A percentile compares a stretch with the other conserved stretches of the same genome.
Evolutionary conservation across 2,888 invertebrate genomes (phyloP).

Genomic region (Cremastinae sp.): DNA sequence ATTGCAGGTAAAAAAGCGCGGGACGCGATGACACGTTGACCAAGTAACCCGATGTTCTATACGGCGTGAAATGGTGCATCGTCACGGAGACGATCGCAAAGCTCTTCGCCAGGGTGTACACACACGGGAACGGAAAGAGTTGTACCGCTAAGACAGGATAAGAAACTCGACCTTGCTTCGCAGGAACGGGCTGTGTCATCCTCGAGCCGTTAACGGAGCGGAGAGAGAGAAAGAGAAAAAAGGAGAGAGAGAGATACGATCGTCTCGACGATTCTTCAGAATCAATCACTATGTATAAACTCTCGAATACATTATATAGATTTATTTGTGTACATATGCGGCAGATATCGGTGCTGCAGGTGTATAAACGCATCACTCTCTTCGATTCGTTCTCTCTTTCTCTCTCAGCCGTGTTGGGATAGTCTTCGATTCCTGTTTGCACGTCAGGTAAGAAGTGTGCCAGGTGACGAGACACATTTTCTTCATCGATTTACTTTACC

Average conservation of each 20-base stretch:
- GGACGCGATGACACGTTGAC: constrained; percentile 68
- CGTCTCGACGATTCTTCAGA: constrained; percentile 57
- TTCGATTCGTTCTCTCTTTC: constrained; percentile 29
- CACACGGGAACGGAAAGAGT: constrained; percentile 72
- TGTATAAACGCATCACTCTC: constrained; percentile 70
- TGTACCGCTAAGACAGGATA: constrained; percentile 75
- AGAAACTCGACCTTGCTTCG: constrained; percentile 73
- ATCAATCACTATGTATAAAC: constrained; percentile 73
- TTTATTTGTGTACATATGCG: constrained; percentile 60
- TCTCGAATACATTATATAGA: constrained; percentile 31
- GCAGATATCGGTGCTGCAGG: constrained; percentile 72
- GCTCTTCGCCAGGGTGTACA: constrained; percentile 56
- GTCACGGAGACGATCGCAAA: constrained; percentile 58
- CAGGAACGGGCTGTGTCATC: constrained; percentile 78
- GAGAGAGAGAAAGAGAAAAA: background rate
- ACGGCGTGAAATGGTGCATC: constrained; percentile 68
- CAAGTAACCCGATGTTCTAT: constrained; percentile 71
- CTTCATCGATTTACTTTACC: constrained; percentile 63
- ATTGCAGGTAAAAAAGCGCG: constrained; percentile 62
- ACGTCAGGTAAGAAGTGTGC: constrained; percentile 68
- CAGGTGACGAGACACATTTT: constrained; percentile 73
- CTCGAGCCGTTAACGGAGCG: constrained; percentile 76
- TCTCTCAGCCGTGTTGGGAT: constrained; percentile 49
- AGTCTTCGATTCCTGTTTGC: constrained; percentile 50
- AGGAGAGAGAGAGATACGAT: constrained; percentile 48